A percentile compares a stretch with the other conserved stretches of the same genome.
These are phyloP conservation scores for Campoletis sonorensis DNA, from an alignment of 1,140 invertebrate genomes.

Conservation along the genomic window DNA sequence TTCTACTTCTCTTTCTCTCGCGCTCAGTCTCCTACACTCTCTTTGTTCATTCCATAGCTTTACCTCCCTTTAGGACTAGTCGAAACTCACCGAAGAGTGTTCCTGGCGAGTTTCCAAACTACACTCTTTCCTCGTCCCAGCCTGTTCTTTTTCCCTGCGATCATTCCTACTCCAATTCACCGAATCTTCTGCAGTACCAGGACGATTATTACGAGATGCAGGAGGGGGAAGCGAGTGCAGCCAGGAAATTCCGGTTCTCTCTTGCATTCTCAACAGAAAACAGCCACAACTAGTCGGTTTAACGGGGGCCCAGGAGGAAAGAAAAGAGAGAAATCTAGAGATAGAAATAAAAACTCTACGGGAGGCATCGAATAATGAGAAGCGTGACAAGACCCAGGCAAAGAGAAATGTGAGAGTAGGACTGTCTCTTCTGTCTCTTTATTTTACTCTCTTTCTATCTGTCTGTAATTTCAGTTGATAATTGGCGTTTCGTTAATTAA, in stretches of 20 bases:
- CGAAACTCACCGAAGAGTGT: constrained; percentile 31
- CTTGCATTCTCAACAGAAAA: constrained; percentile 19
- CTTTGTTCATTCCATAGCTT: constrained; percentile 27
- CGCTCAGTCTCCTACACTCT: not conserved
- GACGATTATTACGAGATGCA: constrained; percentile 43
- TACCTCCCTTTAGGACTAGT: constrained; percentile 13
- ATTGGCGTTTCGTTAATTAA: constrained; percentile 44
- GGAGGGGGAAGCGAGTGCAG: constrained; percentile 5
- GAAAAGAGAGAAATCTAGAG: not conserved
- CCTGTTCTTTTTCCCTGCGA: not conserved
- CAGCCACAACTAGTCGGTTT: not conserved
- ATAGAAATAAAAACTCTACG: not conserved
- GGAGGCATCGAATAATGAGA: constrained; percentile 33
- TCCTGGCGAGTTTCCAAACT: constrained; percentile 41
- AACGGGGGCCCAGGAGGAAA: not conserved
- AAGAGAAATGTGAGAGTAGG: not conserved
- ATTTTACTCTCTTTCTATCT: not conserved
- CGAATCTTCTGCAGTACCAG: not conserved
- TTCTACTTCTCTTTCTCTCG: constrained; percentile 9
- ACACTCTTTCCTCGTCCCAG: not conserved
- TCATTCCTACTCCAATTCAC: not conserved
- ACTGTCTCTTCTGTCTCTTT: not conserved
- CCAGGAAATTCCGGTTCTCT: constrained; percentile 38
- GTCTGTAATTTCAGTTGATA: constrained; percentile 37
- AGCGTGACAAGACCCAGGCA: not conserved